Percentiles rank a stretch among this genome's conserved stretches.
Conservation (phyloP, 2,797 vertebrate genomes). For the Hybognathus amarus region DNA sequence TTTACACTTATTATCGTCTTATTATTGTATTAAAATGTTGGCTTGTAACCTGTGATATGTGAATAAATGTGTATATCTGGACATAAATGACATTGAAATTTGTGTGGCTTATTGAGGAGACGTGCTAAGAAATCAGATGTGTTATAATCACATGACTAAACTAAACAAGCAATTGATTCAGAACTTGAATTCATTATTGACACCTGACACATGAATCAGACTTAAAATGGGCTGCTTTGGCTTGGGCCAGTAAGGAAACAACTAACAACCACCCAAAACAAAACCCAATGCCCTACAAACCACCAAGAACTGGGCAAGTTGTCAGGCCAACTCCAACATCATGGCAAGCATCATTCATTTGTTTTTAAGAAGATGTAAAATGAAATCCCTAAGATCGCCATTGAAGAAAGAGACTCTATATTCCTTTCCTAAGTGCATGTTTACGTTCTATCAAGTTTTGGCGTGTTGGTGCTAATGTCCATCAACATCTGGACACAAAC, state of each 20-base stretch:
- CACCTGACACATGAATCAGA: not conserved
- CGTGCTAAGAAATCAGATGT: not conserved
- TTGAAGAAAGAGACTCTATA: not conserved
- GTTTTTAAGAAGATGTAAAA: not conserved
- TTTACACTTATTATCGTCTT: not conserved
- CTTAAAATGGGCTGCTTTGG: not conserved
- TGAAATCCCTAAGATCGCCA: not conserved
- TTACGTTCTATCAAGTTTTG: not conserved
- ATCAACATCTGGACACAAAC: constrained; percentile 30
- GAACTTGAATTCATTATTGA: not conserved
- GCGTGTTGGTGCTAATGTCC: not conserved
- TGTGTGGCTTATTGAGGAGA: not conserved
- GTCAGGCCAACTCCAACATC: not conserved
- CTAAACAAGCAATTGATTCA: not conserved
- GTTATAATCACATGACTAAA: not conserved
- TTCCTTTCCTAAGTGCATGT: not conserved
- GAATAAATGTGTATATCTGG: not conserved
- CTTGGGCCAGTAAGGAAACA: not conserved
- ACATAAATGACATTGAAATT: not conserved
- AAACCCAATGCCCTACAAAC: not conserved
- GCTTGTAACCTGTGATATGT: not conserved
- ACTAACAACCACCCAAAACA: not conserved
- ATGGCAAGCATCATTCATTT: not conserved
- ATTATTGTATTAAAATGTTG: not conserved
- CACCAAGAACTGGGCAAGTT: not conserved